Conservation (phyloP, 2,888 invertebrate genomes). For the Limnephilus marmoratus region DNA sequence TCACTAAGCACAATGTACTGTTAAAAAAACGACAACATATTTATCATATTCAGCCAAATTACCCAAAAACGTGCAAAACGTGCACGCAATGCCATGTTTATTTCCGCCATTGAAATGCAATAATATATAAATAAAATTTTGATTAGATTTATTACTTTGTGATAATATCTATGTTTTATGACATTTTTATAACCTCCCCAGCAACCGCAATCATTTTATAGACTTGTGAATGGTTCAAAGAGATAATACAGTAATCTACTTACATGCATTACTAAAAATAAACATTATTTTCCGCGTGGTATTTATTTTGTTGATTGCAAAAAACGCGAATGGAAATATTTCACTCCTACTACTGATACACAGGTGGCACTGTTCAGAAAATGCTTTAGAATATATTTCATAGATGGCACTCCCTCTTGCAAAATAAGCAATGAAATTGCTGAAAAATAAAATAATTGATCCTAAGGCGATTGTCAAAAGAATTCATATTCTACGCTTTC, state of each 20-base stretch:
- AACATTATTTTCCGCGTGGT: too few species aligned
- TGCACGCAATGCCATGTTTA: neutral
- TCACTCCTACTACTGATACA: neutral
- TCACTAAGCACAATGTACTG: neutral
- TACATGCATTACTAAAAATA: neutral
- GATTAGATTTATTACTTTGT: neutral
- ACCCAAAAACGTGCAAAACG: neutral
- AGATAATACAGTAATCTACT: neutral
- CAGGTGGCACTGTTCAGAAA: neutral
- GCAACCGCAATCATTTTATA: neutral
- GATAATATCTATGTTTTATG: neutral
- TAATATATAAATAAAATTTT: neutral
- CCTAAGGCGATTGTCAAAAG: too few species aligned
- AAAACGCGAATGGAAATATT: neutral
- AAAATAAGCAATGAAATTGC: neutral
- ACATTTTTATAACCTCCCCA: neutral
- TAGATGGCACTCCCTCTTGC: neutral
- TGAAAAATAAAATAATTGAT: too few species aligned
- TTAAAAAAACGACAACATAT: too few species aligned
- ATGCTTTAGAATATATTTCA: neutral
- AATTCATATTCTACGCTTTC: too few species aligned
- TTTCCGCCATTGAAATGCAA: neutral
- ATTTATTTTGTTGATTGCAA: too few species aligned
- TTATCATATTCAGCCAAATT: too few species aligned
- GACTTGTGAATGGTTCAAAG: neutral